Evolutionary conservation across 53 echinoderm and acorn worm species (phyloP), one percentile per base, ranked within the genome.

Genomic region (Astropecten irregularis): DNA sequence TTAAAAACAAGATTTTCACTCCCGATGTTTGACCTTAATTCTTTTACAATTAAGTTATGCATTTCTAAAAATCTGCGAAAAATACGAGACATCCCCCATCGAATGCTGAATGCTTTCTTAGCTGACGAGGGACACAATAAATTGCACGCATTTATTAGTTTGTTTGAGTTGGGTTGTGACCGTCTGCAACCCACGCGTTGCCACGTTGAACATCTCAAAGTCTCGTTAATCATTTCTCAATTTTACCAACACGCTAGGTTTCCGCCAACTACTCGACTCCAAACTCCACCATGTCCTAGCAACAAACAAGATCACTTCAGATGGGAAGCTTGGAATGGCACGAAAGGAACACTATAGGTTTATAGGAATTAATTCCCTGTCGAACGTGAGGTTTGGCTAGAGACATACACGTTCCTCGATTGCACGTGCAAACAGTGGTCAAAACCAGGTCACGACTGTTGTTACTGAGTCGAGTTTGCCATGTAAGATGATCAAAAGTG

Each of bases 381-480:
- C 10, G 37, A 73, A 73, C 73, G 72, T 71, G 72, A 47, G 19
- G 34, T 25, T 35, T 54, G 8, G 33, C 2, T 37, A 25, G 38
- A 55, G 53, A 35, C 52, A 6, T 52, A 39, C 71, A 71, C 71
- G 71, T 71, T 49, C 31, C n/a, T 18, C 28, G 49, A 27, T 19
- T 13, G 50, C 50, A 39, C 16, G 13, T 38, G 73, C 73, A 73
- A 35, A 54, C 34, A 50, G 31, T 15, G 54, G 36, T 31, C 73
- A 34, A 35, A 55, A 54, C 13, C 34, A 23, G 56, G 56, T 56
- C 56, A 56, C 49, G 32, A 29, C n/a, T 10, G 26, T n/a, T n/a
- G n/a, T n/a, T n/a, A n/a, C n/a, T n/a, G n/a, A n/a, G n/a, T n/a
- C n/a, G n/a, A n/a, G n/a, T n/a, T n/a, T n/a, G n/a, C n/a, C n/a